Base-by-base conservation (phyloP, 2,888 invertebrate genomes). In the Polymixis lichenea region DNA sequence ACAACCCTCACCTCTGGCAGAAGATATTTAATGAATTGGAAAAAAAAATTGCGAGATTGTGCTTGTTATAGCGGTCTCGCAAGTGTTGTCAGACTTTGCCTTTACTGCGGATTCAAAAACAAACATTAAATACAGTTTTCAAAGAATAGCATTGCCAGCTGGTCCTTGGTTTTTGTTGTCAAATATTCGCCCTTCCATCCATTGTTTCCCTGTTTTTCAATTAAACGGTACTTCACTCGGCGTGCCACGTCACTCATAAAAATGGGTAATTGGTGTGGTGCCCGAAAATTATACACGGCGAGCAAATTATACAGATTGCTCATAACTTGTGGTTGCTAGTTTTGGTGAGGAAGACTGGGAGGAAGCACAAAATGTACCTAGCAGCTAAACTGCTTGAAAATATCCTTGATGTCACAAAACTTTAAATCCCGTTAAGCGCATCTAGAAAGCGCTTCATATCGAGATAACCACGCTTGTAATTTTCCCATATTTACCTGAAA, bases 131-230 rank as follows among this genome's bases (percentile, higher is more conserved):
- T n/a, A n/a, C 9, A 53, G 25, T 49, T 75, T 28, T 56, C 22
- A 38, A 32, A 38, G 6, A 38, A 38, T 28, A 49, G 8, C 8
- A 46, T 17, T 75, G 8, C 25, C n/a, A 49, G 67, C 19, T 17
- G 38, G 17, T 25, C 32, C 32, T 38, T 58, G 61, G 22, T 60
- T 81, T 78, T 74, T 78, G 74, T 74, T 71, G 74, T 78, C 62
- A 78, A 74, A 82, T 79, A 71, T 64, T 68, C 38, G 8, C 66
- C 17, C 38, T 68, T 43, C 69, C 62, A n/a, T 61, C 75, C 75
- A 75, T 82, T 82, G 83, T 79, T 71, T 72, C 65, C 60, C 65
- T 46, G 68, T 58, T 79, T 83, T 82, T 83, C 82, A 82, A 82
- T 82, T 82, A 83, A 83, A 72, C 60, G 64, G 64, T 79, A 83